phyloP scores from a whole-genome alignment of 2,113 vertebrate genomes.

The Macrotis lagotis region DNA sequence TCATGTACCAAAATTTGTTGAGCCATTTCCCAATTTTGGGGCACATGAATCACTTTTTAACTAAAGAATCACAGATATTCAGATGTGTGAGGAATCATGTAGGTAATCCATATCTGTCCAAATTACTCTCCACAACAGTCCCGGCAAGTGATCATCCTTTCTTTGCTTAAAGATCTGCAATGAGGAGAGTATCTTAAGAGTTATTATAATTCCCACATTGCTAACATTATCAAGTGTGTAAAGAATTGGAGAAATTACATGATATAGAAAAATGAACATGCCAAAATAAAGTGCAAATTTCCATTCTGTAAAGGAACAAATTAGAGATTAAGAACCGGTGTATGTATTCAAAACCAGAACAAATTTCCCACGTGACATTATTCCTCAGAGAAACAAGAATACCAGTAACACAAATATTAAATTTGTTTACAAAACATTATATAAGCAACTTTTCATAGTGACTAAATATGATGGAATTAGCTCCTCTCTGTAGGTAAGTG shows the following conservation, averaged over 20 bases:
- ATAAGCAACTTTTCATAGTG: too few species aligned
- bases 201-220: not conserved
- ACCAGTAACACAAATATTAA: not conserved
- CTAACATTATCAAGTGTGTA: not conserved
- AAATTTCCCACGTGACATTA: not conserved
- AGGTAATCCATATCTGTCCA: not conserved
- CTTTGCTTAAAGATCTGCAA: not conserved
- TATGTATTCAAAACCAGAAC: not conserved
- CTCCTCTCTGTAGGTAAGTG: too few species aligned
- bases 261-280: not conserved
- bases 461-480: too few species aligned
- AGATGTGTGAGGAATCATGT: not conserved
- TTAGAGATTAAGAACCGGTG: not conserved
- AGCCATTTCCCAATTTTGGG: too few species aligned
- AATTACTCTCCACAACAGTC: not conserved
- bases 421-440: not conserved
- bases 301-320: not conserved
- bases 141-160: not conserved
- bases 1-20: too few species aligned
- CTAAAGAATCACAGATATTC: not conserved
- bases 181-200: not conserved
- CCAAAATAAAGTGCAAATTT: fast-evolving
- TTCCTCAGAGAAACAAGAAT: not conserved
- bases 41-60: not conserved
- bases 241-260: not conserved